These are phyloP conservation scores for Diabrotica balteata DNA, from an alignment of 2,888 invertebrate species.

Conservation along the genomic window DNA sequence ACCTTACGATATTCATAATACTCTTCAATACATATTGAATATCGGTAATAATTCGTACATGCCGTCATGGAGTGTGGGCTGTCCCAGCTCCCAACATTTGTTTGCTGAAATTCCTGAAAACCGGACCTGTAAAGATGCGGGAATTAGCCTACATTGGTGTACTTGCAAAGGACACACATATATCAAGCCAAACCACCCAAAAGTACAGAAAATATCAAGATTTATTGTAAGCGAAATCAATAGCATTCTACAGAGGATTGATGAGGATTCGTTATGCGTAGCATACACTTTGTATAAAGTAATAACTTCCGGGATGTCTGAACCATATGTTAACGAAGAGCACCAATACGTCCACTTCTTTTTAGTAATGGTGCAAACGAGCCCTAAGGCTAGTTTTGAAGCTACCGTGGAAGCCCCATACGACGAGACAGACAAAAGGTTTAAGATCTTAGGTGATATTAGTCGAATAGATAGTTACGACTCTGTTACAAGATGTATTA, in stretches of 20 bases:
- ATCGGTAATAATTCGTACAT: no score
- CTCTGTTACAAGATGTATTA: not conserved
- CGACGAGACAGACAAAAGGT: not conserved
- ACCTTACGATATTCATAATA: no score
- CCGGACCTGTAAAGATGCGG: no score
- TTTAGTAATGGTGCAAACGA: constrained; percentile 9
- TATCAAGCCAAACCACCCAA: no score
- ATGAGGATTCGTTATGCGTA: not conserved
- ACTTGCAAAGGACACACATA: no score
- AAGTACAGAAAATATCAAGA: no score
- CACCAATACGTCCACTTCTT: constrained; percentile 10
- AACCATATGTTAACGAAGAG: constrained; percentile 3
- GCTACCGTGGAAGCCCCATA: constrained; percentile 8
- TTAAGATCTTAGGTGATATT: constrained; percentile 9
- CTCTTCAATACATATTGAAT: no score
- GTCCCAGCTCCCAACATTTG: no score
- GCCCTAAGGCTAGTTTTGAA: constrained; percentile 14
- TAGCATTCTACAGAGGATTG: not conserved
- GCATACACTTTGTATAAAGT: not conserved
- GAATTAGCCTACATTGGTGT: no score
- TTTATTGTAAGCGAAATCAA: not conserved
- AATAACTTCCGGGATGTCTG: constrained; percentile 4
- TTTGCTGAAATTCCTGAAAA: no score
- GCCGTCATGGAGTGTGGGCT: no score
- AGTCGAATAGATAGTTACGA: constrained; percentile 9